These are phyloP conservation scores for Macrosiphum euphorbiae DNA, from an alignment of 2,888 invertebrate species.

Conservation along the genomic window DNA sequence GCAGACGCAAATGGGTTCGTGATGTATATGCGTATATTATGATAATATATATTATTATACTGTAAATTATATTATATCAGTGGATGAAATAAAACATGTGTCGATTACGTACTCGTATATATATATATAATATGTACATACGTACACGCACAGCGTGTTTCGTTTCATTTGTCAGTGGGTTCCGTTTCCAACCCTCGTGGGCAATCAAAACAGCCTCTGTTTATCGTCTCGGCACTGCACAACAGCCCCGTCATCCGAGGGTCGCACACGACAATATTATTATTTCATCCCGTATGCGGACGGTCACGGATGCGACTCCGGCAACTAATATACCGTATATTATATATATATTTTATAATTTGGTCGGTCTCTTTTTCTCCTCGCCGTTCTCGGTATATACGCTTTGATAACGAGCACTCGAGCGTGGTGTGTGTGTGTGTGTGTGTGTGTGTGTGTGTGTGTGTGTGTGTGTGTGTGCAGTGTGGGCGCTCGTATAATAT, in stretches of 20 bases:
- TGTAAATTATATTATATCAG: background rate
- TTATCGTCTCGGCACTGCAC: conserved; percentile 27
- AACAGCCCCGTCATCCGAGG: background rate
- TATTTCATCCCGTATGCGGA: background rate
- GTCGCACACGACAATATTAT: background rate
- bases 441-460: background rate
- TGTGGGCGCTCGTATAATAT: background rate
- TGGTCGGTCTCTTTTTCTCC: conserved; percentile 5
- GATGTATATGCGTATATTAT: background rate
- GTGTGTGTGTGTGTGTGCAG: background rate
- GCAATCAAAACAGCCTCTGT: conserved; percentile 49
- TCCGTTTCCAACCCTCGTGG: conserved; percentile 38
- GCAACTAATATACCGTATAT: background rate
- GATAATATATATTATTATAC: background rate
- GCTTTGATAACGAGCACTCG: background rate
- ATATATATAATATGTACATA: background rate
- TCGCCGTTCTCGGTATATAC: background rate
- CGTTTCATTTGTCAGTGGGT: conserved; percentile 55
- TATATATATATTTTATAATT: background rate
- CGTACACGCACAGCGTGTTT: background rate
- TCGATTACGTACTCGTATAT: background rate
- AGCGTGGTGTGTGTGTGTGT: background rate
- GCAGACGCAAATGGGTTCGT: conserved; percentile 39
- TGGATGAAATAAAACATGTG: conserved; percentile 43
- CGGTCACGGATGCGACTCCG: background rate